These are phyloP conservation scores for Drosophila triauraria DNA, from an alignment of 1,140 invertebrate species.

Conservation along the genomic window DNA sequence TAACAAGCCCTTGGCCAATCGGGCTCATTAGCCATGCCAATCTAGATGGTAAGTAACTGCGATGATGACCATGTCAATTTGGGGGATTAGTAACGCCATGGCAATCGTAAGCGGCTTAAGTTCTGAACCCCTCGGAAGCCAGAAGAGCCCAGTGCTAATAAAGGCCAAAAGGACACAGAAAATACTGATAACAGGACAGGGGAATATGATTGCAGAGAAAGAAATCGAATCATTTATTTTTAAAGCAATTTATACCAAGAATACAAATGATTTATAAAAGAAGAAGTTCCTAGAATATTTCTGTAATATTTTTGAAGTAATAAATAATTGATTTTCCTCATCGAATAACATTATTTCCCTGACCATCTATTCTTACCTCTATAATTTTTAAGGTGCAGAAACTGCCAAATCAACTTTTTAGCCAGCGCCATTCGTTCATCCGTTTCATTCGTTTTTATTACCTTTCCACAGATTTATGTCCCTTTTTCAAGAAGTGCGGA, in stretches of 20 bases:
- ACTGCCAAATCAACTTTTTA: constrained; percentile 1
- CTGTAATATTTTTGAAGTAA: too few relatives aligned
- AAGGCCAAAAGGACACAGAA: constrained; percentile 2
- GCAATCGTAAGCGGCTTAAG: constrained; percentile 75
- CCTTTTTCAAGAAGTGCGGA: constrained; percentile 14
- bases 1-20: constrained; percentile 50
- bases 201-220: not conserved
- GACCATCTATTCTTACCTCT: not conserved
- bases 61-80: constrained; percentile 69
- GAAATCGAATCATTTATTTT: not conserved
- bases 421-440: not conserved
- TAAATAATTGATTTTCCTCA: not conserved
- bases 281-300: too few relatives aligned
- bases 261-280: too few relatives aligned
- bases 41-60: constrained; percentile 58
- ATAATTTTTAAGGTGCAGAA: constrained; percentile 4
- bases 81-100: constrained; percentile 69
- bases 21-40: constrained; percentile 72
- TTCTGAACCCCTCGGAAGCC: constrained; percentile 4
- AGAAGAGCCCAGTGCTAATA: constrained; percentile 17
- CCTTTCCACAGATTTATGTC: constrained; percentile 14
- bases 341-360: not conserved
- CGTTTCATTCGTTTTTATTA: constrained; percentile 11
- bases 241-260: too few relatives aligned
- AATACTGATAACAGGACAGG: not conserved